Conservation (phyloP, 1,140 invertebrate species). For the Tenebrio molitor region DNA sequence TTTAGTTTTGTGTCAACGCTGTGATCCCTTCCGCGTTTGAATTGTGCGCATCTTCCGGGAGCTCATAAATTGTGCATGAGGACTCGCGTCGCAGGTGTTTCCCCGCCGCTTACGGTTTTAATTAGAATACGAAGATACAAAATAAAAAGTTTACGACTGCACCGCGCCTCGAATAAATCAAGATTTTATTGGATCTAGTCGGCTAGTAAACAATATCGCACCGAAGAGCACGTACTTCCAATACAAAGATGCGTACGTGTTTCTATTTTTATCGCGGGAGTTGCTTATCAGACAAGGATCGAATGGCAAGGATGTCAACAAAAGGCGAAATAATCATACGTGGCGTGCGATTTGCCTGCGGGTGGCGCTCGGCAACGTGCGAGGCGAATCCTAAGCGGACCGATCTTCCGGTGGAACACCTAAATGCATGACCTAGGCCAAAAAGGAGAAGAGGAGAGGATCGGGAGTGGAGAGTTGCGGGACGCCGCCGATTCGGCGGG, state of each 20-base stretch:
- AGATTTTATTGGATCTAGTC: background rate
- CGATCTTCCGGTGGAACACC: conserved; percentile 45
- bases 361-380: conserved; percentile 42
- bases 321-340: conserved; percentile 49
- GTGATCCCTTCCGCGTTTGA: too few relatives aligned
- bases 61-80: too few relatives aligned
- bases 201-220: conserved; percentile 33
- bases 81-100: conserved; percentile 24
- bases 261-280: conserved; percentile 48
- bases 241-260: conserved; percentile 42
- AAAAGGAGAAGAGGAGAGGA: too few relatives aligned
- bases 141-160: conserved; percentile 19
- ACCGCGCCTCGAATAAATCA: conserved; percentile 13
- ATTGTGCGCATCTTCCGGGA: too few relatives aligned
- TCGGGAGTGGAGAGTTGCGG: too few relatives aligned
- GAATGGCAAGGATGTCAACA: conserved; percentile 44
- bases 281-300: conserved; percentile 41
- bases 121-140: conserved; percentile 11
- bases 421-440: conserved; percentile 39
- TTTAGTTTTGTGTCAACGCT: too few relatives aligned
- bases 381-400: conserved; percentile 39
- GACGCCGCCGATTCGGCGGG: conserved; percentile 44
- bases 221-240: conserved; percentile 18
- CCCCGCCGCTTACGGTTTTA: background rate
- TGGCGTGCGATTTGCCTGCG: conserved; percentile 46